Evolutionary conservation across 2,888 invertebrate species (phyloP), one percentile per base, ranked within the genome.

Genomic region (Amblyjoppa fuscipennis): DNA sequence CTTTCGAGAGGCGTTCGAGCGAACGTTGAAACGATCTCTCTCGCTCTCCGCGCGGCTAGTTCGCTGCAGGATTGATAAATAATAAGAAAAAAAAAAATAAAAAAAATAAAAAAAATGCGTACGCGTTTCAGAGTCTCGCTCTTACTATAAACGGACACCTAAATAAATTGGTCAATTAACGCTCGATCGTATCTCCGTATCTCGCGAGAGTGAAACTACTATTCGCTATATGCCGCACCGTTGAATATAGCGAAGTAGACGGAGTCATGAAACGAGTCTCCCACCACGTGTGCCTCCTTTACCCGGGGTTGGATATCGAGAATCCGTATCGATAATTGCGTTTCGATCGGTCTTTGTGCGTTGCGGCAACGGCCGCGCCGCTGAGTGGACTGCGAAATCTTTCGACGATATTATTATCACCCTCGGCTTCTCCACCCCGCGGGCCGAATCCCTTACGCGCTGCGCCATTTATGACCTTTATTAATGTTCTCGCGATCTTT

Each of bases 111-210:
- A 45, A 9, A 25, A 20, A 51, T 20, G 7, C n/a, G 7, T 7
- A 41, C 51, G 64, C 38, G 53, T 76, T 66, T 66, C 53, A 68
- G 38, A 9, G 7, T 75, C 75, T 61, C 49, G 61, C 49, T 75
- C 20, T 73, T 28, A 38, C 73, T 53, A 64, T 73, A 80, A 73
- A 59, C 74, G 68, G 68, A 74, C 74, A 74, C 81, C 74, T 68
- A 68, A 74, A 81, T 81, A 74, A 81, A 81, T 81, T 81, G 81
- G 34, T 74, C 81, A 68, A 81, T 81, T 81, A 81, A 74, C 74
- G 73, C 68, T 16, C 68, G 81, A 74, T 81, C 81, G 74, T 68
- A 77, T 74, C 66, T 56, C 31, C 9, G 51, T 71, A 66, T 41
- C 53, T 56, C 81, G 74, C 11, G 51, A 61, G 68, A 66, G 66